Conservation (phyloP, 2,797 vertebrate genomes). For the Odontamblyopus lacepedii region DNA sequence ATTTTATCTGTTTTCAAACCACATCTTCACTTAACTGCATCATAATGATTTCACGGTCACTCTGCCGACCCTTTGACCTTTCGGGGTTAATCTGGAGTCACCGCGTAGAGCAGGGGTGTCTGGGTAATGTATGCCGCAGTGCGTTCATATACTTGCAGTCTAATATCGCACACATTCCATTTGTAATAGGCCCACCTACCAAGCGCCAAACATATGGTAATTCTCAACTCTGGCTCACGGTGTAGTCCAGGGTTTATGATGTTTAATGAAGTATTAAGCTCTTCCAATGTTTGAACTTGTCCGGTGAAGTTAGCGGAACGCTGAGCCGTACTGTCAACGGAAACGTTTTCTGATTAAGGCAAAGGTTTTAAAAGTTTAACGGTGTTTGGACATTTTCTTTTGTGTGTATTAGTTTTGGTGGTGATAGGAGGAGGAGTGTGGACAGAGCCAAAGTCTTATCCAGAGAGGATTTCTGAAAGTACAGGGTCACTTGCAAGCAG, state of each 20-base stretch:
- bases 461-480: slow-evolving; percentile 62
- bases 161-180: slow-evolving; percentile 65
- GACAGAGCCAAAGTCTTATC: slow-evolving; percentile 55
- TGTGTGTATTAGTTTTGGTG: slow-evolving; percentile 45
- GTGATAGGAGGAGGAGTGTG: slow-evolving; percentile 34
- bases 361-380: slow-evolving; percentile 37
- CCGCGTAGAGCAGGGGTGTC: slow-evolving; percentile 37
- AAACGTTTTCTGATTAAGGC: slow-evolving; percentile 9
- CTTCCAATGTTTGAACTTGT: slow-evolving; percentile 1
- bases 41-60: slow-evolving; percentile 44
- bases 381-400: slow-evolving; percentile 44
- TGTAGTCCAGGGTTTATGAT: slow-evolving; percentile 30
- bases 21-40: slow-evolving; percentile 19
- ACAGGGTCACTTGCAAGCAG: slow-evolving; percentile 55
- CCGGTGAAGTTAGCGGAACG: slow-evolving; percentile 11
- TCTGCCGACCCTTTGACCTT: slow-evolving; percentile 33
- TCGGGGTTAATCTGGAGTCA: slow-evolving; percentile 57
- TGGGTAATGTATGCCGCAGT: slow-evolving; percentile 48
- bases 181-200: slow-evolving; percentile 67
- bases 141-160: slow-evolving; percentile 30
- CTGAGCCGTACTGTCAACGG: slow-evolving; percentile 8
- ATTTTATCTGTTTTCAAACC: slow-evolving; percentile 4
- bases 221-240: slow-evolving; percentile 47
- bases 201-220: slow-evolving; percentile 63
- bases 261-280: slow-evolving; percentile 48